Conservation (phyloP, 2,113 vertebrate species). For the Odocoileus hemionus region DNA sequence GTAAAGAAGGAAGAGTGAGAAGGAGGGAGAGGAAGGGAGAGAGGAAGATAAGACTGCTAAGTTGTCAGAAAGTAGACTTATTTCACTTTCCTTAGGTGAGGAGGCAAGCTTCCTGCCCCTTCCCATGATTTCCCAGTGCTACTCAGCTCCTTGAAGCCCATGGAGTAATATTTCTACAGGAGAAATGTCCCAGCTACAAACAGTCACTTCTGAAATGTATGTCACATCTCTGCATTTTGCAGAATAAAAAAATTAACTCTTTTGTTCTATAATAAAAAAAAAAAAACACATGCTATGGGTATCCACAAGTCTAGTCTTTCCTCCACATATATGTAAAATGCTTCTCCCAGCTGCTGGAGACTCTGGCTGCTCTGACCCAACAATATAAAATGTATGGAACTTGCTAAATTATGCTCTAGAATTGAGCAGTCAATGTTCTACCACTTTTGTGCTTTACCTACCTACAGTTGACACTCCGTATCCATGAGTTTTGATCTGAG, state of each 20-base stretch:
- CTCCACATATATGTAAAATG: background rate
- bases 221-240: background rate
- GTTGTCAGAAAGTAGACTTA: background rate
- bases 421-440: background rate
- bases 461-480: background rate
- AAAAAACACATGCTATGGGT: background rate
- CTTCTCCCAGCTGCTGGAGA: background rate
- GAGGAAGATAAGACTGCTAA: background rate
- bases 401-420: background rate
- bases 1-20: background rate
- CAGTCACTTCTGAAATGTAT: background rate
- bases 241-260: background rate
- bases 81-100: background rate
- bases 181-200: background rate
- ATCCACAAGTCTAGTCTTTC: background rate
- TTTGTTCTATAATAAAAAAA: background rate
- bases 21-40: background rate
- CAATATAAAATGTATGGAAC: background rate
- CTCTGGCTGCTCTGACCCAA: background rate
- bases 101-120: background rate
- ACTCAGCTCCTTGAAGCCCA: too few relatives aligned
- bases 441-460: background rate
- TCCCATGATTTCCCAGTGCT: background rate
- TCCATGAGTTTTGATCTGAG: accelerated
- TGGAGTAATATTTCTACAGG: background rate